Evolutionary conservation across 2,113 vertebrate genomes (phyloP).

Genomic region (Asarcornis scutulata): DNA sequence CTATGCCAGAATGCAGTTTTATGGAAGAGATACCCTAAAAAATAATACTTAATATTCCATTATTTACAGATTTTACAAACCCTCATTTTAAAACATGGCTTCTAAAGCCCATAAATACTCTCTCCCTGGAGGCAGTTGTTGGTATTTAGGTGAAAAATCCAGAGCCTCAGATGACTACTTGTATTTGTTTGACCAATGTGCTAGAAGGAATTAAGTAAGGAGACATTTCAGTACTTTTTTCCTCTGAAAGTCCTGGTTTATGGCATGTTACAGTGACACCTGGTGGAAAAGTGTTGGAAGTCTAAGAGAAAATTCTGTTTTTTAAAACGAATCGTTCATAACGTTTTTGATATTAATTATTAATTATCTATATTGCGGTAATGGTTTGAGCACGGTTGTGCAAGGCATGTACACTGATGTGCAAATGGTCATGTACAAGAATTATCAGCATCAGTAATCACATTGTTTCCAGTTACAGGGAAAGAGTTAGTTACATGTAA

Average conservation of each 20-base stretch:
- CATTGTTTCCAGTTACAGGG: background rate
- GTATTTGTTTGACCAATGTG: background rate
- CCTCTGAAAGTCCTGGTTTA: background rate
- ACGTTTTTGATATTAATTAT: background rate
- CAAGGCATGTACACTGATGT: fast-evolving
- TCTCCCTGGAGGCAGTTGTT: background rate
- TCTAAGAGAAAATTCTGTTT: background rate
- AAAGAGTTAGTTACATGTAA: fast-evolving
- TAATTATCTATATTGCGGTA: background rate
- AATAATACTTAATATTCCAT: background rate
- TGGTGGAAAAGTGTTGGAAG: slow-evolving; percentile 54
- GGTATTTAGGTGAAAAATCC: background rate
- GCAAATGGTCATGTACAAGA: background rate
- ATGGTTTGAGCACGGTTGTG: background rate
- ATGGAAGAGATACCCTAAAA: background rate
- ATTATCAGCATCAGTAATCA: background rate
- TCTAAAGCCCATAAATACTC: background rate
- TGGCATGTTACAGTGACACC: slow-evolving; percentile 72
- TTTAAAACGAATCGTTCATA: fast-evolving
- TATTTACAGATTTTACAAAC: background rate
- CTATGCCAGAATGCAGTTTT: background rate
- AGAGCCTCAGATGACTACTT: background rate
- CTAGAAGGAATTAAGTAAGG: background rate
- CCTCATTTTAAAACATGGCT: fast-evolving
- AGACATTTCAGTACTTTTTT: background rate